phyloP scores from a whole-genome alignment of 2,888 invertebrate genomes.

The Heliconius sara region DNA sequence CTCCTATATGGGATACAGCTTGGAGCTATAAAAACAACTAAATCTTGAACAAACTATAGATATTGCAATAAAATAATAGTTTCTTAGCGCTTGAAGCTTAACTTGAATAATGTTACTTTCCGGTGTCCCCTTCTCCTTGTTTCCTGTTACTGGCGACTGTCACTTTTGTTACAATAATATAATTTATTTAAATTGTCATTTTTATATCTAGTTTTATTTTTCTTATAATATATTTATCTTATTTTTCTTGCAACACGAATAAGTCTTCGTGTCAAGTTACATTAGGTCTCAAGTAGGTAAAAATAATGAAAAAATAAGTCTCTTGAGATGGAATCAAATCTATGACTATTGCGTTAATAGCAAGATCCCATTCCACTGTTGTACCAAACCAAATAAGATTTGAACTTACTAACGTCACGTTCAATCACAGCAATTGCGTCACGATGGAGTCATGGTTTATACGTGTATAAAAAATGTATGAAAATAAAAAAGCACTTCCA shows the following conservation, averaged over 20 bases:
- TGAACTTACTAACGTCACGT: not conserved
- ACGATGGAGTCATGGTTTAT: no score
- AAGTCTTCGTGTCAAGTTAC: not conserved
- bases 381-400: not conserved
- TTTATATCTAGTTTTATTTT: not conserved
- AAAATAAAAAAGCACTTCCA: conserved; percentile 10
- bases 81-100: not conserved
- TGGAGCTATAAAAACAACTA: not conserved
- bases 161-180: not conserved
- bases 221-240: no score
- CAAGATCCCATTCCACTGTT: not conserved
- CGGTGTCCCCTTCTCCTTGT: not conserved
- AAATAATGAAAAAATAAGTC: not conserved
- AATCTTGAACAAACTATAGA: not conserved
- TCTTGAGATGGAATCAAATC: not conserved
- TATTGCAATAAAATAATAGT: not conserved
- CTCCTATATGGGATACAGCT: not conserved
- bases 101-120: conserved; percentile 12
- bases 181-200: not conserved
- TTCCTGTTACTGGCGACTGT: conserved; percentile 2
- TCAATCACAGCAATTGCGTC: not conserved
- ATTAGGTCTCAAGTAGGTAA: not conserved
- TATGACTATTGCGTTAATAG: not conserved
- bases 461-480: conserved; percentile 7
- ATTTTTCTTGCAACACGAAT: no score